Conservation (phyloP, 2,113 vertebrate species). For the Bujurquina vittata region DNA sequence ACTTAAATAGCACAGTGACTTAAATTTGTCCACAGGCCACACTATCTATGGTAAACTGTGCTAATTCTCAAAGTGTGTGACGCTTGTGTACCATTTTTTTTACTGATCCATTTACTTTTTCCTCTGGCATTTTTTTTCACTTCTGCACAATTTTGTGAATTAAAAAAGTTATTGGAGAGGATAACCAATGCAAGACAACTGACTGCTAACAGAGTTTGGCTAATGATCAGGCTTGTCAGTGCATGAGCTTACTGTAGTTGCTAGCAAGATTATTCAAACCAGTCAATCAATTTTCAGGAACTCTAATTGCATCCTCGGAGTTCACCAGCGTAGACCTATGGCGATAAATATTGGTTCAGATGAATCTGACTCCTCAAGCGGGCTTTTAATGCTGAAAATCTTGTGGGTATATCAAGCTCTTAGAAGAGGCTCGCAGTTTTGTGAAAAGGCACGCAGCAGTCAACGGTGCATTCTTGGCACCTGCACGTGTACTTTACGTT, state of each 20-base stretch:
- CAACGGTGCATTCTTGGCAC: not conserved
- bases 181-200: not conserved
- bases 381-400: not conserved
- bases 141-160: accelerated
- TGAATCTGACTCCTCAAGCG: not conserved
- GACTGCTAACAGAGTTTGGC: not conserved
- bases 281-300: not conserved
- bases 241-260: not conserved
- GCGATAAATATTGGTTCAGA: not conserved
- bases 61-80: no score
- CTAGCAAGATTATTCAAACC: not conserved
- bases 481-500: not conserved
- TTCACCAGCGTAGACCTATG: not conserved
- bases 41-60: no score
- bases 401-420: not conserved
- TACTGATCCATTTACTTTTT: not conserved
- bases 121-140: not conserved
- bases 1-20: no score
- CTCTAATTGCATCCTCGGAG: not conserved
- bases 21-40: no score
- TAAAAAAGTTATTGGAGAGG: not conserved
- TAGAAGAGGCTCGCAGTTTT: not conserved
- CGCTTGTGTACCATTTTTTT: not conserved
- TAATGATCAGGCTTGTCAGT: not conserved
- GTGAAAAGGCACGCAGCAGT: not conserved